Base-by-base conservation (phyloP, 2,113 vertebrate genomes). In the Sprattus sprattus region DNA sequence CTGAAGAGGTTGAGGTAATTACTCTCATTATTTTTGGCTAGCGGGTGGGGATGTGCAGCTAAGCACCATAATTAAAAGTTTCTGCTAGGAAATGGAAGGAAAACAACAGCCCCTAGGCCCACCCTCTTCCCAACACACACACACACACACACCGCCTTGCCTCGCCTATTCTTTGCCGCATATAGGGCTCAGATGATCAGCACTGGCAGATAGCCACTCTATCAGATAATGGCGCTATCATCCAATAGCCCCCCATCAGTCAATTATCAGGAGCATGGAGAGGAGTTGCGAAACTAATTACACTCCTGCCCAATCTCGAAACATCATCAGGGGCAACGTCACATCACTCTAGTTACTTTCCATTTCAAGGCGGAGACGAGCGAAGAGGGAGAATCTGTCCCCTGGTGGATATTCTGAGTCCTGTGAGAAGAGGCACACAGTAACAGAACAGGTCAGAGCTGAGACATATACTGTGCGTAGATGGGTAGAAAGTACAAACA, bases 171-270 rank as follows among this genome's bases (percentile, higher is more conserved):
- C 20, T 60, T 60, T 20, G 54, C 54, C 4, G 6, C 22, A 28
- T 13, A 28, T 10, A 67, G 64, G 28, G 71, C 25, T 78, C 71
- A 81, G 78, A 64, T 50, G 45, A 46, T 16, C 47, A 1, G 81
- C 44, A 45, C 75, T 54, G 52, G 46, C 32, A 28, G 87, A 81
- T 84, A 88, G 86, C 46, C 47, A 50, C 86, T 75, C 78, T 46
- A 84, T 91, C 82, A 75, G 67, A 87, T 87, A 86, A 89, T 86
- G 45, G 45, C 60, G 80, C 84, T 89, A 87, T 90, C 83, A 15
- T 39, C 20, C 81, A 78, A 86, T 84, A 81, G 46, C n/a, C 85
- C 39, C 71, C 71, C 82, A 80, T 85, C 39, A 64, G 81, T 86
- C 67, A 85, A 67, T 84, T 85, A 83, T 81, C 81, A 45, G 11